A percentile compares a stretch with the other conserved stretches of the same genome.
Evolutionary conservation across 2,888 invertebrate genomes (phyloP).

Genomic region (Athripsodes cinereus): DNA sequence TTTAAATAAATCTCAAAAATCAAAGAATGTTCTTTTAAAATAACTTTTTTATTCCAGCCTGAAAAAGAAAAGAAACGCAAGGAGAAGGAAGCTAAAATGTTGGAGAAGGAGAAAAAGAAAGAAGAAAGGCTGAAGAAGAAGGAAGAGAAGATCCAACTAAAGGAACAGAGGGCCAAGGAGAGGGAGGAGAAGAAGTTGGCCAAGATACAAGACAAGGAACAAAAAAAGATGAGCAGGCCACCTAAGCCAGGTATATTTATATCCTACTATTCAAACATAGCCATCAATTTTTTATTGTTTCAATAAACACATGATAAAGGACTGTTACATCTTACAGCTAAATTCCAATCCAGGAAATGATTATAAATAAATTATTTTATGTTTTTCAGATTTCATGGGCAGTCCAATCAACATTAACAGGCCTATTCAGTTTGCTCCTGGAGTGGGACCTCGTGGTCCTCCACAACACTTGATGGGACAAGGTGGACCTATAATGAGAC

Average conservation of each 20-base stretch:
- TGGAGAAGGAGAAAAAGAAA: slow-evolving; percentile 46
- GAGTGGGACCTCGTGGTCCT: background rate
- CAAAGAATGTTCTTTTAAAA: background rate
- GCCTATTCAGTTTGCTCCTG: slow-evolving; percentile 13
- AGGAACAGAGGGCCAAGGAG: slow-evolving; percentile 46
- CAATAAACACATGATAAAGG: no score
- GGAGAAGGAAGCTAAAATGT: slow-evolving; percentile 47
- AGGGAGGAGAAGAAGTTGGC: slow-evolving; percentile 45
- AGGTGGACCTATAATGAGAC: slow-evolving; percentile 1
- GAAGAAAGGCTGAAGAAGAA: slow-evolving; percentile 46
- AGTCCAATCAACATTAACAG: slow-evolving; percentile 16
- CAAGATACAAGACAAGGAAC: slow-evolving; percentile 40
- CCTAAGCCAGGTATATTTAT: slow-evolving; percentile 26
- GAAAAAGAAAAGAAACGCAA: slow-evolving; percentile 51
- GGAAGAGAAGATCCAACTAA: slow-evolving; percentile 45
- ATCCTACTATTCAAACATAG: background rate
- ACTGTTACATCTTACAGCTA: no score
- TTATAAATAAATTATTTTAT: no score
- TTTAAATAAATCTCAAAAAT: background rate
- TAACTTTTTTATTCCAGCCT: slow-evolving; percentile 33
- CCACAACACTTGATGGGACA: slow-evolving; percentile 3
- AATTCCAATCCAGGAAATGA: no score
- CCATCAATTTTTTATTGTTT: no score
- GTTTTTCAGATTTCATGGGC: slow-evolving; percentile 19
- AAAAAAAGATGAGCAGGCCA: slow-evolving; percentile 34